phyloP scores from a whole-genome alignment of 2,113 vertebrate genomes.

The Pterocles orientalis region DNA sequence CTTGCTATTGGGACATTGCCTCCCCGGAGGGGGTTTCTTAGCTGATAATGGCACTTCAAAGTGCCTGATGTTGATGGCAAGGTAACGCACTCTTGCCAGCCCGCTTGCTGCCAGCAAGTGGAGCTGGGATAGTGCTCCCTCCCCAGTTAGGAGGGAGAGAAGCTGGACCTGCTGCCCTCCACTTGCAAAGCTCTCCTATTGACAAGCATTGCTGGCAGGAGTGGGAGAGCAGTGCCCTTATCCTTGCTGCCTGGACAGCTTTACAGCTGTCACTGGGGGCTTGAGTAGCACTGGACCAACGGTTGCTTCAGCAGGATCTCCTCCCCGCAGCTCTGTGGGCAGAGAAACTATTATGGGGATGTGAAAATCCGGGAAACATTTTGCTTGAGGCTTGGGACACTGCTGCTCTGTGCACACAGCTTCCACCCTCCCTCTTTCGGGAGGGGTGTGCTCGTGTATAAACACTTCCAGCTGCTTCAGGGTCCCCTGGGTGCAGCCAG shows the following conservation, averaged over 20 bases:
- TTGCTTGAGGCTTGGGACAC: not conserved
- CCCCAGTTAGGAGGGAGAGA: not conserved
- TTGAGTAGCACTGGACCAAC: not conserved
- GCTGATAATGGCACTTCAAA: not conserved
- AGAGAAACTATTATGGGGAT: not conserved
- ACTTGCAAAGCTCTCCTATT: not conserved
- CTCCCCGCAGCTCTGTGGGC: rapidly evolving
- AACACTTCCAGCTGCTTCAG: not conserved
- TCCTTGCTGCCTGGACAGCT: not conserved
- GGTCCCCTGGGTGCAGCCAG: not conserved
- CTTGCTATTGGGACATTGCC: rapidly evolving
- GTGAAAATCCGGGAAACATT: rapidly evolving
- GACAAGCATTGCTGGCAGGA: not conserved
- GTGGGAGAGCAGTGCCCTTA: not conserved
- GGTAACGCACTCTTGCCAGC: not conserved
- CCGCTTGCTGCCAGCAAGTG: not conserved
- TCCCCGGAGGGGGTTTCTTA: not conserved
- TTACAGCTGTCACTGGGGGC: not conserved
- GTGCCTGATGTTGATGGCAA: not conserved
- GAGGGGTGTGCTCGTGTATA: rapidly evolving
- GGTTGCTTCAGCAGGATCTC: not conserved
- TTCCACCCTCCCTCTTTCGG: not conserved
- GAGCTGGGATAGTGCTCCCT: not conserved
- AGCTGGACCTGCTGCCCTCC: not conserved
- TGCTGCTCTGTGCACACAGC: not conserved